Conservation (phyloP, 1,140 invertebrate species). For the Hypothenemus hampei region DNA sequence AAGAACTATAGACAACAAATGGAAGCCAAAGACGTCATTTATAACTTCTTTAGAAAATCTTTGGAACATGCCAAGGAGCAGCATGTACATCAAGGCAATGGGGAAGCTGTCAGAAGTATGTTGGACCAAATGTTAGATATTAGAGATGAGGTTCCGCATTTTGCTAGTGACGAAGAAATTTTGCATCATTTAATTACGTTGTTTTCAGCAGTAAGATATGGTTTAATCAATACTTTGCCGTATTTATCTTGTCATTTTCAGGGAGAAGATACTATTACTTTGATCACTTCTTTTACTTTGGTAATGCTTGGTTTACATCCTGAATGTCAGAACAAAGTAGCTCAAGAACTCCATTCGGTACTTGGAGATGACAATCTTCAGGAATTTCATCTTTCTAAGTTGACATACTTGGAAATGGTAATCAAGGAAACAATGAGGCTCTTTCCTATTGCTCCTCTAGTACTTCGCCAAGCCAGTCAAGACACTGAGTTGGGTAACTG, state of each 20-base stretch:
- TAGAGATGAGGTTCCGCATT: conserved; percentile 11
- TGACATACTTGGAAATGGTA: conserved; percentile 69
- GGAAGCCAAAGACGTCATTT: conserved; percentile 6
- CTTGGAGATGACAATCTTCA: not conserved
- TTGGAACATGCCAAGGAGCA: conserved; percentile 11
- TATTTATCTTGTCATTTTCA: conserved; percentile 15
- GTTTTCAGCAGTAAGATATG: conserved; percentile 27
- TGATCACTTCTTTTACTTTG: conserved; percentile 23
- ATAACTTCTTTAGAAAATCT: conserved; percentile 19
- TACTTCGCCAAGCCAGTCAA: conserved; percentile 58
- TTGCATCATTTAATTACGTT: conserved; percentile 27
- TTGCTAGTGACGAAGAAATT: conserved; percentile 24
- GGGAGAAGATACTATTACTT: conserved; percentile 33
- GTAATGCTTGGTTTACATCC: conserved; percentile 33
- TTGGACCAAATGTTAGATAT: conserved; percentile 26
- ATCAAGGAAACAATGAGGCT: conserved; percentile 65
- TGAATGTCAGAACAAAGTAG: conserved; percentile 30
- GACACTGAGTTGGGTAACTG: conserved; percentile 53
- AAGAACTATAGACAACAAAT: conserved; percentile 10
- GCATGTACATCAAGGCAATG: not conserved
- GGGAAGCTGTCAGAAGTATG: not conserved
- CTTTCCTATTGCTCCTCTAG: conserved; percentile 69
- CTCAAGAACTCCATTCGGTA: conserved; percentile 11
- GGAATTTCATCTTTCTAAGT: conserved; percentile 46
- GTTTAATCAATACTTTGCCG: not conserved